These are phyloP conservation scores for Rhynchonycteris naso DNA, from an alignment of 2,797 vertebrate species.

Conservation along the genomic window DNA sequence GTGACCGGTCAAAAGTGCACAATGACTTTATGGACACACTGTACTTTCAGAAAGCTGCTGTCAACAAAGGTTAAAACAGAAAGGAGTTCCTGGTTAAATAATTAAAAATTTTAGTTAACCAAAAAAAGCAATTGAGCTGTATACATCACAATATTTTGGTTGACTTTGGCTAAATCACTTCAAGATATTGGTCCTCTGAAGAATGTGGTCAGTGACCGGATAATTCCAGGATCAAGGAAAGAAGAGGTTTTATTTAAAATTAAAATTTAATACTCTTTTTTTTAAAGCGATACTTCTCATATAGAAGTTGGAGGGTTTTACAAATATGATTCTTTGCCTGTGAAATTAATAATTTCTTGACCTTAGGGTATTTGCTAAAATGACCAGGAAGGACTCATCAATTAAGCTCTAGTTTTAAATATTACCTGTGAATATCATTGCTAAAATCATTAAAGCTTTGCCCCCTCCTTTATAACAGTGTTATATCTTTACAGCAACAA, in stretches of 20 bases:
- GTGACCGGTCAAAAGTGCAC: no score
- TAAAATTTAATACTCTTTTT: not conserved
- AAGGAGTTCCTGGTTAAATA: not conserved
- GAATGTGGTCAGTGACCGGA: not conserved
- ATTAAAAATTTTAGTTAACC: not conserved
- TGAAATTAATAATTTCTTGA: not conserved
- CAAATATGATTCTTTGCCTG: not conserved
- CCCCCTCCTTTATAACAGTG: not conserved
- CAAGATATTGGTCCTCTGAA: not conserved
- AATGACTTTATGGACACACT: no score
- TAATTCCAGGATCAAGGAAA: constrained; percentile 7
- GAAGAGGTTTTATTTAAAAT: not conserved
- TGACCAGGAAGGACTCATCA: not conserved
- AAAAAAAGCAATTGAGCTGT: not conserved
- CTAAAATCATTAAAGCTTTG: not conserved
- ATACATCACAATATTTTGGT: not conserved
- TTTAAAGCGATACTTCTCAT: not conserved
- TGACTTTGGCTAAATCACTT: not conserved
- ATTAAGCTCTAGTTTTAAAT: not conserved
- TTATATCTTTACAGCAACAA: not conserved
- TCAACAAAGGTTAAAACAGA: not conserved
- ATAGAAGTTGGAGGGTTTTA: not conserved
- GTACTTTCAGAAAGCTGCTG: not conserved
- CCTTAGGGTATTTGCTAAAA: not conserved
- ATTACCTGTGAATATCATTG: not conserved